Conservation (phyloP, 2,113 vertebrate genomes). For the Strix aluco region DNA sequence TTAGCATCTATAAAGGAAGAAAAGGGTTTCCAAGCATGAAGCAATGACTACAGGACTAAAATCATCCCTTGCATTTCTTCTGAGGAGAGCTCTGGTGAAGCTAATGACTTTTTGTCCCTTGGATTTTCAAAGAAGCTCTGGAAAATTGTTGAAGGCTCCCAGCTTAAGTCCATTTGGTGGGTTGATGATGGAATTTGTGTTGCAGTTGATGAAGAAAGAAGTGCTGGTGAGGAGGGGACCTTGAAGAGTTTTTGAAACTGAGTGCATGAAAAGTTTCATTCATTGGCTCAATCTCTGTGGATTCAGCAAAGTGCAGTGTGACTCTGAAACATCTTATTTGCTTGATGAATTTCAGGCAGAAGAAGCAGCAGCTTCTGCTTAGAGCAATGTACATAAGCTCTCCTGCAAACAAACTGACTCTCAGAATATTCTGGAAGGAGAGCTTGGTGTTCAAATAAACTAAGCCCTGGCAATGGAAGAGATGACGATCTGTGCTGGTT, state of each 20-base stretch:
- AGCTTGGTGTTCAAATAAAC: no score
- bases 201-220: background rate
- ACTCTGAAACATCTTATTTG: no score
- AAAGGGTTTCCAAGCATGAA: background rate
- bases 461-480: no score
- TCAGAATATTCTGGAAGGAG: no score
- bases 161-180: background rate
- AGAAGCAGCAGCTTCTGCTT: no score
- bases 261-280: background rate
- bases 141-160: background rate
- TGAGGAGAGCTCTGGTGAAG: background rate
- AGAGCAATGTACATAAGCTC: no score
- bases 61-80: background rate
- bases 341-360: no score
- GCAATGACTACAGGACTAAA: background rate
- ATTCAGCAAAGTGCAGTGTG: background rate
- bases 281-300: background rate
- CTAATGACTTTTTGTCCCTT: background rate
- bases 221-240: background rate
- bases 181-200: background rate
- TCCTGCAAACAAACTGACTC: no score
- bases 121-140: background rate
- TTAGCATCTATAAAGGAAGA: background rate
- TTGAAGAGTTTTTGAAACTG: background rate
- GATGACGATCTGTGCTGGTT: no score